These are phyloP conservation scores for Caligus rogercresseyi DNA, from an alignment of 1,140 invertebrate genomes.

Conservation along the genomic window DNA sequence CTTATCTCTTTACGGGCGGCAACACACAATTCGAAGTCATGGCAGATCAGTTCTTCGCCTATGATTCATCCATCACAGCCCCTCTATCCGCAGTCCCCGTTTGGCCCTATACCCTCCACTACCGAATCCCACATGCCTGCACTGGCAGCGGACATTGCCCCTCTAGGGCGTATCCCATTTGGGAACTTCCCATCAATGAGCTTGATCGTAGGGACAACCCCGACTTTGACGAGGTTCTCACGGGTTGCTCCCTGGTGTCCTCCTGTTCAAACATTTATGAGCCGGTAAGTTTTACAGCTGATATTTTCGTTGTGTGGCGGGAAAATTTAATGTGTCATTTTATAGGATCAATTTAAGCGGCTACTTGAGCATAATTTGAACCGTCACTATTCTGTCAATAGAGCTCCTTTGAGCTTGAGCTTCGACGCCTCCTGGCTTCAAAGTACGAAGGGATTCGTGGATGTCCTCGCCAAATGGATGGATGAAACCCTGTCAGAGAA, in stretches of 20 bases:
- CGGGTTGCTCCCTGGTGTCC: constrained; percentile 28
- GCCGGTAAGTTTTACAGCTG: constrained; percentile 23
- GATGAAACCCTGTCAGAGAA: constrained; percentile 26
- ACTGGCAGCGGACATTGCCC: constrained; percentile 26
- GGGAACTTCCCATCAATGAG: constrained; percentile 27
- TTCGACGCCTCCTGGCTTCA: constrained; percentile 29
- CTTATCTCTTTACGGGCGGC: constrained; percentile 31
- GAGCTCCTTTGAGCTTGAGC: constrained; percentile 28
- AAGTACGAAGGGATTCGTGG: constrained; percentile 25
- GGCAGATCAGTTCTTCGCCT: constrained; percentile 31
- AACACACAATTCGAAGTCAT: constrained; percentile 32
- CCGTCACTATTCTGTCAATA: constrained; percentile 29
- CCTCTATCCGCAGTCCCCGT: constrained; percentile 29
- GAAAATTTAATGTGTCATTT: background rate
- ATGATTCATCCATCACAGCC: constrained; percentile 33
- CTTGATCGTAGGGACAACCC: constrained; percentile 26
- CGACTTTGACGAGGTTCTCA: constrained; percentile 24
- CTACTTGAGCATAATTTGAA: constrained; percentile 29
- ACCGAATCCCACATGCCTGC: constrained; percentile 31
- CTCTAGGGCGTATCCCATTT: constrained; percentile 24
- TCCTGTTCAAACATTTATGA: constrained; percentile 25
- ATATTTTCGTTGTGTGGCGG: background rate
- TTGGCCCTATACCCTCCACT: constrained; percentile 34
- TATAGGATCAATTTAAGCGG: constrained; percentile 22
- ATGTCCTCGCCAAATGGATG: constrained; percentile 27